phyloP scores from a whole-genome alignment of 2,888 invertebrate species.

The Acleris sparsana region DNA sequence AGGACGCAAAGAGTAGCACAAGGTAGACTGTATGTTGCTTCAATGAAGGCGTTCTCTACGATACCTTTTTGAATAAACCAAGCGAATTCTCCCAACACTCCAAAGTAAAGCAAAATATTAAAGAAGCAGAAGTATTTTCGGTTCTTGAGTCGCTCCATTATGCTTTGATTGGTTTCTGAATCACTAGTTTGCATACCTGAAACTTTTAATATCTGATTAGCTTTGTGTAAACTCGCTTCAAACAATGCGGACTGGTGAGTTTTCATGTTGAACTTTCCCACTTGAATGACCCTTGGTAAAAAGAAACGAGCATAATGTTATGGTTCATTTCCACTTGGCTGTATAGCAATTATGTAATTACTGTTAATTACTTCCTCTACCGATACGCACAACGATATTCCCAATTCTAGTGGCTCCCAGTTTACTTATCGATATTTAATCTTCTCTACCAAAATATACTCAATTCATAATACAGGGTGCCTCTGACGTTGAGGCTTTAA shows the following conservation, averaged over 20 bases:
- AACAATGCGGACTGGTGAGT: conserved; percentile 7
- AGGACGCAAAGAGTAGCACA: conserved; percentile 50
- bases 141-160: conserved; percentile 21
- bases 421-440: no score
- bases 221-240: conserved; percentile 14
- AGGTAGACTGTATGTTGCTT: conserved; percentile 51
- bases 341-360: conserved; percentile 1
- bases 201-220: conserved; percentile 30
- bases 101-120: background rate
- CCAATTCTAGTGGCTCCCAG: no score
- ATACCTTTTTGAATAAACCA: conserved; percentile 45
- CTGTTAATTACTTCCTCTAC: background rate
- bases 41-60: conserved; percentile 42
- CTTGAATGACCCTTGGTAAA: background rate
- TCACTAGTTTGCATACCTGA: conserved; percentile 46
- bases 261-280: background rate
- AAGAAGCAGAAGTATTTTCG: background rate
- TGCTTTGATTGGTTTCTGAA: conserved; percentile 33
- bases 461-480: no score
- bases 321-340: background rate
- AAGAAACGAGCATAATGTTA: background rate
- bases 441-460: no score
- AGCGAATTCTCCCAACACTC: conserved; percentile 36
- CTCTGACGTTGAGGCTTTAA: no score
- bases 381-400: no score